phyloP scores from a whole-genome alignment of 2,113 vertebrate species.

The Strix aluco region DNA sequence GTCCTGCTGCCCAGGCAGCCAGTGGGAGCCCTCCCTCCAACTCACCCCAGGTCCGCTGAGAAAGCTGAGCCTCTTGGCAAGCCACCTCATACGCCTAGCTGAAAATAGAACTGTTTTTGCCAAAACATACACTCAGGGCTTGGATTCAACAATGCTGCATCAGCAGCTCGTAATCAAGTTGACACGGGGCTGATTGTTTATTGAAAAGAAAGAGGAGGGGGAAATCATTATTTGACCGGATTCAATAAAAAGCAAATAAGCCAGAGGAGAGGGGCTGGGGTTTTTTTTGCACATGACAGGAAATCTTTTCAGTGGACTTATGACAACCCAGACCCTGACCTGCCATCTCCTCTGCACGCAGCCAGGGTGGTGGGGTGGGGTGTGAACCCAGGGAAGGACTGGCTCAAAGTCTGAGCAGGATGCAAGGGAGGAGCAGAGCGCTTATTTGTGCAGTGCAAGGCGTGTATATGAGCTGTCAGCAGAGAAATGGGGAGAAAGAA shows the following conservation, averaged over 20 bases:
- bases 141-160: slow-evolving; percentile 42
- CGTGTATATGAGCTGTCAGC: not conserved
- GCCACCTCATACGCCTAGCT: not conserved
- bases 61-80: slow-evolving; percentile 37
- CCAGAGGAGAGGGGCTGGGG: not conserved
- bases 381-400: not conserved
- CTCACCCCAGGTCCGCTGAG: not conserved
- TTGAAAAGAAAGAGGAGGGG: not conserved
- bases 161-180: slow-evolving; percentile 50
- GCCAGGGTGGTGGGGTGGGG: not conserved
- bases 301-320: not conserved
- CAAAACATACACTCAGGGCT: slow-evolving; percentile 51
- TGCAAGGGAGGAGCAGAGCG: not conserved
- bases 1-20: not conserved
- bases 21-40: not conserved
- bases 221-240: not conserved
- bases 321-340: not conserved
- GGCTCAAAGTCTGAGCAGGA: not conserved
- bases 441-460: not conserved
- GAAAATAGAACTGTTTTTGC: slow-evolving; percentile 34
- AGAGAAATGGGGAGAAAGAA: slow-evolving; percentile 14
- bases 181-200: slow-evolving; percentile 45
- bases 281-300: not conserved
- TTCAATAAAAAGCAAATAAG: slow-evolving; percentile 19
- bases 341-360: not conserved